phyloP scores from a whole-genome alignment of 2,797 vertebrate species.

The Premnoplex brunnescens region DNA sequence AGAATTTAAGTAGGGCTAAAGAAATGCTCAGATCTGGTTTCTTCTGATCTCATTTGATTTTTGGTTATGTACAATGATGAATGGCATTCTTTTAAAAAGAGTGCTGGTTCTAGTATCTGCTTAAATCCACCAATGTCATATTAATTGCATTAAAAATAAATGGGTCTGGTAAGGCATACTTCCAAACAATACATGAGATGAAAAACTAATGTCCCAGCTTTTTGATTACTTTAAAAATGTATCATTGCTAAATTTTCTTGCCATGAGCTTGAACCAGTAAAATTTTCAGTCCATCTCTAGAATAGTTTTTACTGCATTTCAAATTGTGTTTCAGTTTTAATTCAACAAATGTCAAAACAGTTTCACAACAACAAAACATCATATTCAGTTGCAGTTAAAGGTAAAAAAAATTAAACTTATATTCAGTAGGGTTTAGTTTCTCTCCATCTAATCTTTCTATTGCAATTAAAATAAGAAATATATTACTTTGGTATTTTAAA shows the following conservation, averaged over 20 bases:
- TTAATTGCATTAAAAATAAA: background rate
- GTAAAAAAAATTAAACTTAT: background rate
- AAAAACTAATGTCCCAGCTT: background rate
- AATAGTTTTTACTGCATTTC: background rate
- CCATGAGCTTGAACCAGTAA: background rate
- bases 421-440: background rate
- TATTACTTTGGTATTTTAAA: background rate
- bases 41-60: background rate
- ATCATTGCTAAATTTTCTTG: background rate
- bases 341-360: background rate
- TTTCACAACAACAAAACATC: background rate
- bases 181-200: background rate
- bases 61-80: background rate
- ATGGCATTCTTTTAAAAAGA: background rate
- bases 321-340: background rate
- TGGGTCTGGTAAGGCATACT: background rate
- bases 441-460: background rate
- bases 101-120: background rate
- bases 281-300: background rate
- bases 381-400: background rate
- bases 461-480: background rate
- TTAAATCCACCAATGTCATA: background rate
- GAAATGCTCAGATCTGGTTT: constrained; percentile 2
- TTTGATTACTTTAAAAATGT: background rate
- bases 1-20: background rate